Evolutionary conservation across 1,140 invertebrate genomes (phyloP).

Genomic region (Trachymyrmex septentrionalis): DNA sequence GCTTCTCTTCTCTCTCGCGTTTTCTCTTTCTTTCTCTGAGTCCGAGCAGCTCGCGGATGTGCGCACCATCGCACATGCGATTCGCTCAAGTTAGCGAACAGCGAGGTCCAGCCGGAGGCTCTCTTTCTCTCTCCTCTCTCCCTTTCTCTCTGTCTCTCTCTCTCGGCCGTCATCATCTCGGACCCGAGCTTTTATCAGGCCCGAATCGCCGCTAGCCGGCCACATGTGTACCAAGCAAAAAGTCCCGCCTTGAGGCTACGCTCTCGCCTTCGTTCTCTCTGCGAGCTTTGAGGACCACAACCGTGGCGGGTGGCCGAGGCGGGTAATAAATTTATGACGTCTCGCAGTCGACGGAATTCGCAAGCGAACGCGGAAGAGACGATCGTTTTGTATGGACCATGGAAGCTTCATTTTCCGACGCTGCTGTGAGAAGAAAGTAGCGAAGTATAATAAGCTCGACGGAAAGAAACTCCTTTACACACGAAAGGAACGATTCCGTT

Average conservation of each 20-base stretch:
- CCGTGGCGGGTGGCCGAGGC: constrained; percentile 65
- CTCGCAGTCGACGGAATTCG: constrained; percentile 55
- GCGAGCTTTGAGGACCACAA: constrained; percentile 34
- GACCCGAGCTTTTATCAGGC: constrained; percentile 78
- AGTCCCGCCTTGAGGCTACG: constrained; percentile 74
- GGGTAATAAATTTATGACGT: constrained; percentile 61
- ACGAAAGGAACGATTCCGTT: no score
- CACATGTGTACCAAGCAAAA: constrained; percentile 83
- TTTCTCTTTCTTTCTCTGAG: constrained; percentile 49
- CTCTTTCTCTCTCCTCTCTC: neutral
- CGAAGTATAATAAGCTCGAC: neutral
- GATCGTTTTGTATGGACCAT: neutral
- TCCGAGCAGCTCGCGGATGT: constrained; percentile 78
- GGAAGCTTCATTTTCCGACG: neutral
- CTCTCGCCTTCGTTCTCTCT: constrained; percentile 48
- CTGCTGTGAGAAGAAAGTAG: neutral
- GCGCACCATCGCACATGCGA: constrained; percentile 84
- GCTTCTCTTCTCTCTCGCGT: constrained; percentile 25
- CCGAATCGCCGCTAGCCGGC: constrained; percentile 82
- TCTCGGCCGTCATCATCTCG: constrained; percentile 42
- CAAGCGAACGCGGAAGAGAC: constrained; percentile 62
- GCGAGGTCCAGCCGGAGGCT: constrained; percentile 75
- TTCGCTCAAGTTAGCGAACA: constrained; percentile 81
- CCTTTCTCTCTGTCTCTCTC: neutral
- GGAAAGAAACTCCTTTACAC: neutral